phyloP scores from a whole-genome alignment of 92 coral and sea anemone species.

The Zoanthus sansibaricus region DNA sequence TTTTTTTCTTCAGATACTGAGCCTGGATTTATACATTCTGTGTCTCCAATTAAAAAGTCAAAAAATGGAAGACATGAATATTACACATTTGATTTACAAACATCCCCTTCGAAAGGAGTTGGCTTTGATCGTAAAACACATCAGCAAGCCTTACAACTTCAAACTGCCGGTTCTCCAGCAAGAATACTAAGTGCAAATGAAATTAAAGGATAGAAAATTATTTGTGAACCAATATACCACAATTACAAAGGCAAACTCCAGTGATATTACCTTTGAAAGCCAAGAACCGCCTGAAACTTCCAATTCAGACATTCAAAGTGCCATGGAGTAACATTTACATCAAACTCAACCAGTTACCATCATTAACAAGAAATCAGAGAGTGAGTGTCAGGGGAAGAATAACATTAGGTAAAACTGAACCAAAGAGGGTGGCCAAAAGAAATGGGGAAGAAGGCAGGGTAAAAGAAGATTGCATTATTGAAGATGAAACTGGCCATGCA shows the following conservation, averaged over 20 bases:
- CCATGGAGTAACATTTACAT: slow-evolving; percentile 16
- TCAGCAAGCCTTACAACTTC: slow-evolving; percentile 47
- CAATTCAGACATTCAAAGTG: slow-evolving; percentile 15
- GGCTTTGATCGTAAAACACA: slow-evolving; percentile 59
- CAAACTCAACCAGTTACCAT: slow-evolving; percentile 40
- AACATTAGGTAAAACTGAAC: too few species aligned
- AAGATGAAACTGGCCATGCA: slow-evolving; percentile 67
- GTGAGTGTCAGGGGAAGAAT: too few species aligned
- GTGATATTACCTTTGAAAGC: slow-evolving; percentile 43
- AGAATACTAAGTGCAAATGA: slow-evolving; percentile 41
- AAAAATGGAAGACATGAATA: slow-evolving; percentile 56
- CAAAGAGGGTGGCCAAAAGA: too few species aligned
- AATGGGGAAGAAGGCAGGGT: too few species aligned
- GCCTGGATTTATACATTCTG: slow-evolving; percentile 60
- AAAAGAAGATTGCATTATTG: too few species aligned
- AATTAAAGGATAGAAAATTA: slow-evolving; percentile 28
- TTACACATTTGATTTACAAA: slow-evolving; percentile 59
- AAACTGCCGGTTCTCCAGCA: slow-evolving; percentile 47
- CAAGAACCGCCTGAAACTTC: slow-evolving; percentile 33
- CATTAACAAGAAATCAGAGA: too few species aligned
- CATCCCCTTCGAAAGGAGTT: slow-evolving; percentile 43
- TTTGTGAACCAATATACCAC: slow-evolving; percentile 27
- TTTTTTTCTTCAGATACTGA: slow-evolving; percentile 52
- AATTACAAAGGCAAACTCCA: slow-evolving; percentile 36
- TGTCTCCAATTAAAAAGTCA: slow-evolving; percentile 64